Evolutionary conservation across 2,113 vertebrate species (phyloP).

Genomic region (Lamprologus lemairii): DNA sequence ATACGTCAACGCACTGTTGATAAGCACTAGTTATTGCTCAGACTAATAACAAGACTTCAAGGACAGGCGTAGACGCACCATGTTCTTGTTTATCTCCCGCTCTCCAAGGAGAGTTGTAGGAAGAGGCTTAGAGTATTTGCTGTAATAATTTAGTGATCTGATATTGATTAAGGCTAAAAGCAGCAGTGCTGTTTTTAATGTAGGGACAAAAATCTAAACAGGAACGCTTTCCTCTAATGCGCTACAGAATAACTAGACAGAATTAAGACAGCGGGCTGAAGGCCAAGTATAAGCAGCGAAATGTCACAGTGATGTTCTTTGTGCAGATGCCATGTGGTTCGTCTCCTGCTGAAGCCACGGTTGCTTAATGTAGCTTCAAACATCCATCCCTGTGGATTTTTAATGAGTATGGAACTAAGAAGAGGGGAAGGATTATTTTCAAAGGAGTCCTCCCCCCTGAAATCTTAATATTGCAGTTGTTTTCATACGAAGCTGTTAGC

Average conservation of each 20-base stretch:
- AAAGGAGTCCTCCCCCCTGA: not conserved
- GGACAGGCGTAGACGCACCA: slow-evolving; percentile 17
- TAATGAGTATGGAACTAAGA: slow-evolving; percentile 19
- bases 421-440: not conserved
- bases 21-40: not conserved
- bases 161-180: not conserved
- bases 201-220: not conserved
- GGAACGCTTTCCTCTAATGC: not conserved
- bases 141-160: not conserved
- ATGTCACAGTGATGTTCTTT: slow-evolving; percentile 15
- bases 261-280: not conserved
- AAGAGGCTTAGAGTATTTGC: not conserved
- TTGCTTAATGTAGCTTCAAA: slow-evolving; percentile 32
- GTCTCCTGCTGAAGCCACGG: not conserved
- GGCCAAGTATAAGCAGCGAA: not conserved
- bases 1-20: not conserved
- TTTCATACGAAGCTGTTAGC: not conserved
- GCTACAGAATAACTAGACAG: not conserved
- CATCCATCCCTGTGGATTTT: slow-evolving; percentile 24
- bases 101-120: not conserved
- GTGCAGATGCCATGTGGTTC: not conserved
- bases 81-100: not conserved
- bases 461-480: not conserved
- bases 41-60: slow-evolving; percentile 45
- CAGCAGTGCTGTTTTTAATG: not conserved